Evolutionary conservation across 2,113 vertebrate genomes (phyloP).

Genomic region (Centrocercus urophasianus): DNA sequence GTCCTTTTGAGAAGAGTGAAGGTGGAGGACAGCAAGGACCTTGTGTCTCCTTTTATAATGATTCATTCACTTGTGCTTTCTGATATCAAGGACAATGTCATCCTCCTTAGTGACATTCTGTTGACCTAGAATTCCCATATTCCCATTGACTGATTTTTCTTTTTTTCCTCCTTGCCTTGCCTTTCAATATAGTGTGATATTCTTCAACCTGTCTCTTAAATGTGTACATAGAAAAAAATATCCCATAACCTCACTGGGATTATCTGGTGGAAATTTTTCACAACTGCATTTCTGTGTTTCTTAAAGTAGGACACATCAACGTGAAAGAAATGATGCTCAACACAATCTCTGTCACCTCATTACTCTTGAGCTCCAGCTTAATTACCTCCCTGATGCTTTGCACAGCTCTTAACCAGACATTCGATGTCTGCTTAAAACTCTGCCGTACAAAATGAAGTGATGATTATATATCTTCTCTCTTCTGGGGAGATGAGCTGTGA

Average conservation of each 20-base stretch:
- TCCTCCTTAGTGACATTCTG: not conserved
- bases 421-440: conserved; percentile 39
- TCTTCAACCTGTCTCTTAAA: conserved; percentile 28
- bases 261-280: conserved; percentile 26
- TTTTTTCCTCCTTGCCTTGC: too few relatives aligned
- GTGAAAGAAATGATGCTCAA: conserved; percentile 59
- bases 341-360: conserved; percentile 57
- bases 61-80: not conserved
- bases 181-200: not conserved
- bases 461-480: not conserved
- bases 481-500: not conserved
- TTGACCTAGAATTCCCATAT: conserved; percentile 1
- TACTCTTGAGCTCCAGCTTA: conserved; percentile 59
- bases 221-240: not conserved
- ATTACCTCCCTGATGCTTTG: conserved; percentile 60
- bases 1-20: not conserved
- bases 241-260: not conserved
- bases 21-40: not conserved
- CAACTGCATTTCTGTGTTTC: conserved; percentile 26
- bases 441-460: conserved; percentile 27
- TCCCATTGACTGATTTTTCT: not conserved
- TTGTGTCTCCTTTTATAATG: not conserved
- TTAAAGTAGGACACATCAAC: conserved; percentile 16
- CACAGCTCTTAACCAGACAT: conserved; percentile 35
- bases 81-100: not conserved